A percentile compares a stretch with the other conserved stretches of the same genome.
Evolutionary conservation across 2,113 vertebrate genomes (phyloP).

Genomic region (Fulica atra): DNA sequence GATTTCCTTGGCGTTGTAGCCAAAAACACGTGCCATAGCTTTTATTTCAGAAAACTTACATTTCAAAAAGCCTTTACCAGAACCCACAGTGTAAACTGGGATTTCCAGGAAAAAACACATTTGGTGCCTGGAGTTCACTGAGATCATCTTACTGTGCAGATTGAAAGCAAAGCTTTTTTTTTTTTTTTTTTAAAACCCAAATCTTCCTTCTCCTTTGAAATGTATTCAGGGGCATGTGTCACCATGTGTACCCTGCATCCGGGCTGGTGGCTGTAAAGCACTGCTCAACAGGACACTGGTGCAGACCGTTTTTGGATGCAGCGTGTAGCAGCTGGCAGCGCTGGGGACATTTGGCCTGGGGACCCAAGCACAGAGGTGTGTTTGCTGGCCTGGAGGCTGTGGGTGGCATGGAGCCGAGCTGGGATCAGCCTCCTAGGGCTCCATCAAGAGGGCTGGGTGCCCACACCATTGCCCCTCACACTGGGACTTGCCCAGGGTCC

Average conservation of each 20-base stretch:
- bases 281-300: no score
- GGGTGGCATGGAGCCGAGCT: rapidly evolving
- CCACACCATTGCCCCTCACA: rapidly evolving
- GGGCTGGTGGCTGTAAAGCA: not conserved
- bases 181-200: not conserved
- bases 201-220: not conserved
- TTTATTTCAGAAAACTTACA: not conserved
- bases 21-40: not conserved
- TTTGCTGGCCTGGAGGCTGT: not conserved
- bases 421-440: rapidly evolving
- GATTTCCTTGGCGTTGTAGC: not conserved
- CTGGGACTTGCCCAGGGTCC: not conserved
- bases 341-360: not conserved
- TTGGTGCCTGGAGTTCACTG: not conserved
- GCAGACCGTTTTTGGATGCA: not conserved
- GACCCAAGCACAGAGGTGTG: rapidly evolving
- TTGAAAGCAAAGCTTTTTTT: not conserved
- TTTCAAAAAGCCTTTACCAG: not conserved
- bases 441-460: not conserved
- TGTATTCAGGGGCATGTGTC: not conserved
- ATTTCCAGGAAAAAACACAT: not conserved
- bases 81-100: not conserved
- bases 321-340: not conserved
- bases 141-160: not conserved
- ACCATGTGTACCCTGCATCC: not conserved